Evolutionary conservation across 1,140 invertebrate species (phyloP).

Genomic region (Hetaerina americana): DNA sequence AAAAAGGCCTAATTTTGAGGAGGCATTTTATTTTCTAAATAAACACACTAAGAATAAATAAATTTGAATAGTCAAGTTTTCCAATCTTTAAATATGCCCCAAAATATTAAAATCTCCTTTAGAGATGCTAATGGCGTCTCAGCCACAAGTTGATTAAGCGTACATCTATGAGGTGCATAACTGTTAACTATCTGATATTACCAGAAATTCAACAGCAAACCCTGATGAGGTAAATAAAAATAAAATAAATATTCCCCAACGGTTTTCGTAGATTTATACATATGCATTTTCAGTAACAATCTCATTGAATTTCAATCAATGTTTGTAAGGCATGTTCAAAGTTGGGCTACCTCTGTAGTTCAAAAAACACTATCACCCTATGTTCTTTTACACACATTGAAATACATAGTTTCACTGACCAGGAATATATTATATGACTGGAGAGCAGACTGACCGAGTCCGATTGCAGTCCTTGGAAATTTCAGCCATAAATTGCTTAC

Average conservation of each 20-base stretch:
- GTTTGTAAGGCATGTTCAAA: not conserved
- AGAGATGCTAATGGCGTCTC: not conserved
- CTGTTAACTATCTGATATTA: not conserved
- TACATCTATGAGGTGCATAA: not conserved
- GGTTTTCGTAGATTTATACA: not conserved
- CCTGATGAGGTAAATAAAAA: not conserved
- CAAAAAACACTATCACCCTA: not conserved
- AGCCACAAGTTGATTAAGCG: not conserved
- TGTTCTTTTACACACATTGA: not conserved
- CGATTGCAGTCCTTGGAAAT: not conserved
- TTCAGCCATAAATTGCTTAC: not conserved
- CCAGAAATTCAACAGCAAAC: not conserved
- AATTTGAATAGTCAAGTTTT: not conserved
- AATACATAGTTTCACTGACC: not conserved
- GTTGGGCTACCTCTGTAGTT: not conserved
- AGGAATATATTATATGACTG: not conserved
- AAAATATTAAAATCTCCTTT: not conserved
- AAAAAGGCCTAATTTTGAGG: not conserved
- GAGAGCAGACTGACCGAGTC: not conserved
- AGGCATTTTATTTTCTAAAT: not conserved
- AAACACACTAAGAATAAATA: not conserved
- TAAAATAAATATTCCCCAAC: not conserved
- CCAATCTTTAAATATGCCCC: not conserved
- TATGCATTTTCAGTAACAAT: not conserved
- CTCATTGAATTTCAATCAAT: not conserved